phyloP scores from a whole-genome alignment of 1,140 invertebrate genomes.

The Battus philenor region DNA sequence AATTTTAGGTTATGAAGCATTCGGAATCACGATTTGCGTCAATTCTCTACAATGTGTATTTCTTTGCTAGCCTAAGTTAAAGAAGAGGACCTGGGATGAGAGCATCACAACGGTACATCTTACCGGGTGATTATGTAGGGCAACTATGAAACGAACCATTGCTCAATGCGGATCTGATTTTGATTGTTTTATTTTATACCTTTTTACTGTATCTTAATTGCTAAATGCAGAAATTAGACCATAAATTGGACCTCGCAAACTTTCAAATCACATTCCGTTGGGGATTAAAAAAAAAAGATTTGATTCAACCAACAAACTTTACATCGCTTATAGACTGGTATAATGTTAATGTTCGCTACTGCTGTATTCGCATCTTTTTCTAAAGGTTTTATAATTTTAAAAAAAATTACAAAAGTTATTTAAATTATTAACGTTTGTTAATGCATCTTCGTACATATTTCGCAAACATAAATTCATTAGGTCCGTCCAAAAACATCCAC shows the following conservation, averaged over 20 bases:
- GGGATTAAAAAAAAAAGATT: no score
- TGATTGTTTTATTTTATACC: slow-evolving; percentile 10
- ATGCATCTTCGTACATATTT: slow-evolving; percentile 11
- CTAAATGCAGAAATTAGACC: slow-evolving; percentile 7
- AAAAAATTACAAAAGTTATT: slow-evolving; percentile 7
- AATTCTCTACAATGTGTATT: slow-evolving; percentile 19
- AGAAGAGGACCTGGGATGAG: slow-evolving; percentile 3
- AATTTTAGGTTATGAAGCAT: background rate
- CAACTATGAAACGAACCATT: slow-evolving; percentile 3
- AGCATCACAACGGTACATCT: slow-evolving; percentile 3
- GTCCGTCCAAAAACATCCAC: slow-evolving; percentile 9
- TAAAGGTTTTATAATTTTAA: slow-evolving; percentile 8
- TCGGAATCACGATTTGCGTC: slow-evolving; percentile 7
- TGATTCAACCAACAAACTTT: no score
- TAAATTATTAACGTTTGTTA: slow-evolving; percentile 4
- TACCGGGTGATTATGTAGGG: slow-evolving; percentile 14
- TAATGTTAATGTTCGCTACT: background rate
- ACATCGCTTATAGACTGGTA: no score
- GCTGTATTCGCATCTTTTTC: slow-evolving; percentile 3
- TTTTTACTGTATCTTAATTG: slow-evolving; percentile 2
- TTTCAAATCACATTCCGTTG: background rate
- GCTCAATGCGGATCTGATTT: slow-evolving; percentile 16
- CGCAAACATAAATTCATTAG: slow-evolving; percentile 11
- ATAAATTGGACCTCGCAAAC: slow-evolving; percentile 7
- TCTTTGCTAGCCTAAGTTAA: slow-evolving; percentile 14